Percentiles rank a stretch among this genome's conserved stretches.
Evolutionary conservation across 2,888 invertebrate species (phyloP).

Genomic region (Archaeoteleia sp.): DNA sequence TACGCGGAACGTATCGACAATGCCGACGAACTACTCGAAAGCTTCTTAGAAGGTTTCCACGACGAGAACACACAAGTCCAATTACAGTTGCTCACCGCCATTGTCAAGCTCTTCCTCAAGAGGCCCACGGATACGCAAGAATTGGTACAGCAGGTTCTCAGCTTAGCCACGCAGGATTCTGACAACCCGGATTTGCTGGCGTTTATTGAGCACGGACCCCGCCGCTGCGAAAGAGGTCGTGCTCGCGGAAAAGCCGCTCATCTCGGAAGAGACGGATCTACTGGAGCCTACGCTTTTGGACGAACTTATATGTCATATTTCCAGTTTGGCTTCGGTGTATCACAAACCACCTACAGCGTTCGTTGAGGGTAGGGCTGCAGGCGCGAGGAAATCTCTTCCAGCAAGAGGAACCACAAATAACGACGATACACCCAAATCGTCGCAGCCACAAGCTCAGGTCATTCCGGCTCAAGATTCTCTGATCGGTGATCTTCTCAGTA

Average conservation of each 20-base stretch:
- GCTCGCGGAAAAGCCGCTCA: constrained; percentile 98
- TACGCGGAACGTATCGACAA: constrained; percentile 99
- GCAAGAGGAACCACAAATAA: constrained; percentile 75
- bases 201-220: constrained; percentile 97
- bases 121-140: constrained; percentile 99
- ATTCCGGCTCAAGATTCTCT: constrained; percentile 91
- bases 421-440: constrained; percentile 60
- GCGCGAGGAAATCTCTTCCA: constrained; percentile 87
- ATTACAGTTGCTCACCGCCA: constrained; percentile 96
- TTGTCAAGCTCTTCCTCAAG: constrained; percentile 98
- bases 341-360: constrained; percentile 99
- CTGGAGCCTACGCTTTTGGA: constrained; percentile 97
- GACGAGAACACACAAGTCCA: constrained; percentile 98
- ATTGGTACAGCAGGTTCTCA: constrained; percentile 95
- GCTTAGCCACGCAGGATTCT: constrained; percentile 92
- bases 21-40: constrained; percentile 97
- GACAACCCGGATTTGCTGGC: constrained; percentile 99
- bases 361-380: constrained; percentile 90
- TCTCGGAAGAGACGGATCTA: constrained; percentile 98
- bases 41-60: constrained; percentile 98
- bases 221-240: constrained; percentile 99
- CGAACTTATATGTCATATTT: constrained; percentile 99
- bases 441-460: constrained; percentile 75
- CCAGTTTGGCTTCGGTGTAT: constrained; percentile 97
- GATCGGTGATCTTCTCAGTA: constrained; percentile 96